Base-by-base conservation (phyloP, 2,113 vertebrate species). In the Oryzias javanicus region DNA sequence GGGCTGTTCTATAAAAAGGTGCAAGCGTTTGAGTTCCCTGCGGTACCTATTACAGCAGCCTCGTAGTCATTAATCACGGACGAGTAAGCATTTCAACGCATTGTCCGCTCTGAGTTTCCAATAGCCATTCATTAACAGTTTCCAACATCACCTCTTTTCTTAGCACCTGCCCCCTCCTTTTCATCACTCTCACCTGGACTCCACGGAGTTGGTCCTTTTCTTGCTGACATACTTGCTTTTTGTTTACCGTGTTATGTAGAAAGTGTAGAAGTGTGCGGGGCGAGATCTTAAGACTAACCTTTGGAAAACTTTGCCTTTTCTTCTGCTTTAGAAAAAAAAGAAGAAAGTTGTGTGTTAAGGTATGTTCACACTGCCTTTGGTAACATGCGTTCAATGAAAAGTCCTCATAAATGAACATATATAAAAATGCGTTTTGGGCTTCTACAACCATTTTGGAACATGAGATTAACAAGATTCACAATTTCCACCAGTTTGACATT, bases 71-170 rank as follows among this genome's bases (percentile, higher is more conserved):
- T 91, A 91, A 91, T 91, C 90, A 91, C 79, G 6, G 70, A 78
- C 72, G 58, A 87, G 88, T 87, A 87, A 87, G 86, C 84, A 89
- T 89, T 88, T 80, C 85, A 86, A 85, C 77, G 55, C 82, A 67
- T 68, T 45, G 50, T 86, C 78, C 65, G 76, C 79, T 71, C 76
- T 66, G 84, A 81, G 74, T 84, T 87, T 88, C 86, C 86, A 85
- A 86, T 86, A 86, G 82, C 83, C 86, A 89, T 91, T 91, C 90
- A 91, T 91, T 91, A 90, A 86, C 83, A 79, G 80, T 81, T 88
- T 85, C 86, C 84, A 75, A 54, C 63, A 16, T 78, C 70, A 72
- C 76, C 82, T 87, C 87, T 89, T 87, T 88, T 83, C 85, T 84
- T 85, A 86, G 85, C 81, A 69, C 69, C 74, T 75, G 56, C 72